Evolutionary conservation across 2,888 invertebrate species (phyloP).

Genomic region (Orthosia gracilis): DNA sequence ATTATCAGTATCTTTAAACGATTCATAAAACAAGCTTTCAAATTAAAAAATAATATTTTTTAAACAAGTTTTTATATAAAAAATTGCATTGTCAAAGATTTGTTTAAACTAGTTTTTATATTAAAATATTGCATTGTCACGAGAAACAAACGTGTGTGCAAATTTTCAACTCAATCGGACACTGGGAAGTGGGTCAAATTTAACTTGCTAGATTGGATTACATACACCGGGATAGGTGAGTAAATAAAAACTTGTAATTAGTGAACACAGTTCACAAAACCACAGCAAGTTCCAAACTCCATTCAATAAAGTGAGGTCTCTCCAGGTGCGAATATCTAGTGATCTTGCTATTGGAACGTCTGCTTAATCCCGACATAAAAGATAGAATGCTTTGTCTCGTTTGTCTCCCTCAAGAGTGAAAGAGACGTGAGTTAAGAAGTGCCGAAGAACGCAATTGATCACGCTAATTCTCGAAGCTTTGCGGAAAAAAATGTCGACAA

Average conservation of each 20-base stretch:
- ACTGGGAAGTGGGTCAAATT: no score
- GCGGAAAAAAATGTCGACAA: constrained; percentile 85
- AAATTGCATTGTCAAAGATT: background rate
- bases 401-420: constrained; percentile 60
- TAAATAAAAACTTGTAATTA: background rate
- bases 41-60: no score
- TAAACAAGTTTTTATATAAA: no score
- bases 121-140: no score
- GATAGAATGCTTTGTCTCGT: constrained; percentile 50
- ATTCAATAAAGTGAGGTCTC: constrained; percentile 42
- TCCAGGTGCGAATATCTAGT: constrained; percentile 42
- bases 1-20: constrained; percentile 4
- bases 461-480: constrained; percentile 87
- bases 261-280: constrained; percentile 40
- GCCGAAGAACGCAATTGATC: constrained; percentile 88
- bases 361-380: constrained; percentile 62
- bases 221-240: no score
- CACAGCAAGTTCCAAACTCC: constrained; percentile 36
- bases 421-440: constrained; percentile 77
- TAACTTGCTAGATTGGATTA: no score
- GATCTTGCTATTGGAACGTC: constrained; percentile 39
- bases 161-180: no score
- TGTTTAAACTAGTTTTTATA: background rate
- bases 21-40: constrained; percentile 18
- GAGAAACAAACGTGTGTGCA: no score